Evolutionary conservation across 1,140 invertebrate species (phyloP).

Genomic region (Diplogasteroides magnus): DNA sequence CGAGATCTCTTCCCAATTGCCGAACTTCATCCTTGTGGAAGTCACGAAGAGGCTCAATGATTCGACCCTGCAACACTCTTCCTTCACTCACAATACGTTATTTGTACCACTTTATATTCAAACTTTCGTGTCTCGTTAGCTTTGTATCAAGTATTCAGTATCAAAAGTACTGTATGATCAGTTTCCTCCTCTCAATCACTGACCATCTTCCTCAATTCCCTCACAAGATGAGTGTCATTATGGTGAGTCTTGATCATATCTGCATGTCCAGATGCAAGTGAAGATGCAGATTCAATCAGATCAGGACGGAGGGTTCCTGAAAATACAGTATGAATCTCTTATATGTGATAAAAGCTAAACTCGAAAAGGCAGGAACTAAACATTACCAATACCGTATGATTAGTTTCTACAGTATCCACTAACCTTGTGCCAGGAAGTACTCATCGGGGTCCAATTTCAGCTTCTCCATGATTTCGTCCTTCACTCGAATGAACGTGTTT

Average conservation of each 20-base stretch:
- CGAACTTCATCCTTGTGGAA: conserved; percentile 98
- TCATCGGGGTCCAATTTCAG: conserved; percentile 43
- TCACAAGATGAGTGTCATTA: conserved; percentile 93
- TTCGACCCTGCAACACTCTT: no score
- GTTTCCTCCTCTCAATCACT: neutral
- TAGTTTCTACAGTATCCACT: neutral
- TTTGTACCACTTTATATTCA: no score
- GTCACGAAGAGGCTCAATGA: conserved; percentile 94
- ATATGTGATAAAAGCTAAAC: no score
- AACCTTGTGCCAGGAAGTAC: conserved; percentile 43
- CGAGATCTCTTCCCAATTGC: conserved; percentile 74
- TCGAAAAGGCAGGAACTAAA: no score
- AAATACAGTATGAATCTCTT: no score
- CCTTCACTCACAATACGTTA: no score
- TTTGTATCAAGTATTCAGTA: no score
- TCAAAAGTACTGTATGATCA: no score
- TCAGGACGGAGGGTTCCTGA: conserved; percentile 79
- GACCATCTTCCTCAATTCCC: conserved; percentile 69
- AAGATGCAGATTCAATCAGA: conserved; percentile 91
- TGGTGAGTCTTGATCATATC: conserved; percentile 99
- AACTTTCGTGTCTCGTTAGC: no score
- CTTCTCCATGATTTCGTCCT: conserved; percentile 44
- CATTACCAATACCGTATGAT: no score
- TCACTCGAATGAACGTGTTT: conserved; percentile 80
- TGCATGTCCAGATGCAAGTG: conserved; percentile 73